Base-by-base conservation (phyloP, 2,888 invertebrate genomes). In the Erebia epiphron region DNA sequence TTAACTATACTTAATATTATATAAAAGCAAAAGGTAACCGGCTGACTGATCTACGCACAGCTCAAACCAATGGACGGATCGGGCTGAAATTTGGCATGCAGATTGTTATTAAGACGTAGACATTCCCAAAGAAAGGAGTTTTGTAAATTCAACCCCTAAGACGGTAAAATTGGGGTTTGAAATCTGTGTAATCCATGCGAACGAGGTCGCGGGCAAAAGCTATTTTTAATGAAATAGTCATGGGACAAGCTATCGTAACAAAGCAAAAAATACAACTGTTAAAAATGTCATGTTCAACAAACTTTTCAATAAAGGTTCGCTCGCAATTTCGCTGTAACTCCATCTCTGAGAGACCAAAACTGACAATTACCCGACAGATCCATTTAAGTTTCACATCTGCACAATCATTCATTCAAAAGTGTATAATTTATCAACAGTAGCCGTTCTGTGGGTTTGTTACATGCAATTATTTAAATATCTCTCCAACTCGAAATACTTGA, bases 381-480 rank as follows among this genome's bases (percentile, higher is more conserved):
- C 58, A 57, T 65, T 18, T 16, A 18, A 10, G 18, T 54, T 73
- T 26, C 60, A 61, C 70, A 70, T 70, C 58, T 69, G 69, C 65
- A 71, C 71, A 64, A 68, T 68, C 71, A 71, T 63, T 71, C 70
- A 65, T 50, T 16, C 61, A 50, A 56, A 26, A 21, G 67, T 61
- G 61, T 73, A 68, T 73, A 73, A 73, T 73, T 73, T 73, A 73
- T 62, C 67, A 73, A 73, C 73, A 68, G 73, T 68, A 71, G 66
- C 73, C 62, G 60, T 60, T 16, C 56, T 61, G 69, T 65, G 26
- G 35, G 70, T 67, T 67, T 73, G 73, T 65, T 56, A 54, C 52
- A 62, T 64, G 70, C 70, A 69, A 71, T 71, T 71, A 71, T 71
- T 69, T 69, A 71, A 71, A 71, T 69, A 65, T 56, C 69, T 56